A percentile compares a stretch with the other conserved stretches of the same genome.
Conservation (phyloP, 2,888 invertebrate genomes). For the Crossocerus cetratus region DNA sequence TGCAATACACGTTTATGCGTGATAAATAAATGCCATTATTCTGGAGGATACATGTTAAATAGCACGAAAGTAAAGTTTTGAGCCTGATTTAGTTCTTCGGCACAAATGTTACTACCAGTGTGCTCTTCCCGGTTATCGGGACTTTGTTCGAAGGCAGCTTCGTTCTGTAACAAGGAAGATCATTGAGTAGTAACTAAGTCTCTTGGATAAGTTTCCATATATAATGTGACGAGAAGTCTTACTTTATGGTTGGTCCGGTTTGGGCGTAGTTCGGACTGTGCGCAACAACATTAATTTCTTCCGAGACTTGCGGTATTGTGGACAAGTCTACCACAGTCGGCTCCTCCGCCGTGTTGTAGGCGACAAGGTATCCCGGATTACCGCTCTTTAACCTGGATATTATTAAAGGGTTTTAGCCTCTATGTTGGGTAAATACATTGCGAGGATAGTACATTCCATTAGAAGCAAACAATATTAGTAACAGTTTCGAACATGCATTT, state of each 20-base stretch:
- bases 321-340: constrained; percentile 80
- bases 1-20: constrained; percentile 24
- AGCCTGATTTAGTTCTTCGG: constrained; percentile 75
- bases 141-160: constrained; percentile 80
- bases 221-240: constrained; percentile 52
- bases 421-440: constrained; percentile 5
- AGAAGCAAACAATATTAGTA: constrained; percentile 12
- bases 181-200: background rate
- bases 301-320: constrained; percentile 78
- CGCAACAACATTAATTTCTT: constrained; percentile 81
- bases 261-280: constrained; percentile 79
- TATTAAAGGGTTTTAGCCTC: background rate
- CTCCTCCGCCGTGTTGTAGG: constrained; percentile 82
- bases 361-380: constrained; percentile 86
- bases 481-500: constrained; percentile 5
- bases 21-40: constrained; percentile 41
- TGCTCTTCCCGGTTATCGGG: constrained; percentile 81
- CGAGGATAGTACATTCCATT: background rate
- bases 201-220: too few species aligned
- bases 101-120: constrained; percentile 85
- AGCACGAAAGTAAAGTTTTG: constrained; percentile 3
- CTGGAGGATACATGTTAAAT: background rate
- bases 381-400: constrained; percentile 83
- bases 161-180: constrained; percentile 73
- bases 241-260: constrained; percentile 76